These are phyloP conservation scores for Drosophila kanapiae DNA, from an alignment of 1,140 invertebrate genomes.

Conservation along the genomic window DNA sequence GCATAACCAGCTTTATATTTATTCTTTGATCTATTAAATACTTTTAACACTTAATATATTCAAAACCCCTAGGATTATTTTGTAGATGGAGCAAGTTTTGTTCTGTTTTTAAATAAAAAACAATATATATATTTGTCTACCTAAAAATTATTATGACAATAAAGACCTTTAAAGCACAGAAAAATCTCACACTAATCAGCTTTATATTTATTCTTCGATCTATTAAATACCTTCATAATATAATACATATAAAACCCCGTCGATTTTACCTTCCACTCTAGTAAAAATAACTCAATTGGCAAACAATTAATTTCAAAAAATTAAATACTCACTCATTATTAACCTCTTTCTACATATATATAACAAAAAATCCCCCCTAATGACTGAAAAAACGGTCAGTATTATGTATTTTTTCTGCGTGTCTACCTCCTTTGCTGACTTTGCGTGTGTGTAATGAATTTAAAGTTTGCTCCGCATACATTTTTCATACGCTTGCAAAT, in stretches of 20 bases:
- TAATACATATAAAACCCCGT: neutral
- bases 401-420: neutral
- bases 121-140: neutral
- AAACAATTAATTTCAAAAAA: neutral
- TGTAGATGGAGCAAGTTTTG: neutral
- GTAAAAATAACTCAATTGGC: neutral
- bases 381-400: neutral
- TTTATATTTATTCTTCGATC: neutral
- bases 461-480: constrained; percentile 79
- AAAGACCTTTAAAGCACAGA: neutral
- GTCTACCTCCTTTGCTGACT: constrained; percentile 33
- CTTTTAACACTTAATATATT: neutral
- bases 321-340: neutral
- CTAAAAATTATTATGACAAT: neutral
- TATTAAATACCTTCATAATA: neutral
- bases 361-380: no score
- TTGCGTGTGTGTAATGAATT: constrained; percentile 83
- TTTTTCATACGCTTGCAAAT: constrained; percentile 79
- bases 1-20: neutral
- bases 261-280: neutral
- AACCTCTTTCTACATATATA: no score
- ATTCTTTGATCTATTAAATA: neutral
- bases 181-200: neutral
- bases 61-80: neutral
- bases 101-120: neutral